Evolutionary conservation across 2,113 vertebrate genomes (phyloP), one percentile per base, ranked within the genome.

Genomic region (Silurus meridionalis): DNA sequence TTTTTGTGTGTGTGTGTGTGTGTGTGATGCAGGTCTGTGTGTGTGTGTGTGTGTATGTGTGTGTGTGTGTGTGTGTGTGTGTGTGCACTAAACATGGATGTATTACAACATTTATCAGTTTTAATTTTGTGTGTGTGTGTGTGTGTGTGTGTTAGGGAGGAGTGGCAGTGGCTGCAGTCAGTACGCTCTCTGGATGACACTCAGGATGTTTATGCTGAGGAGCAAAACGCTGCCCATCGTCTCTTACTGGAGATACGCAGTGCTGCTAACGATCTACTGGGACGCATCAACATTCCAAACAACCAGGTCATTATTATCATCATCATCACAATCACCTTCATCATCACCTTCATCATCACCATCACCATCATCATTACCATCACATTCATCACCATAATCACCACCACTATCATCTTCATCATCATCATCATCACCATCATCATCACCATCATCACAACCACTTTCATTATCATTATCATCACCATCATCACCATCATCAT

Each of bases 101-200:
- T 25, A 25, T 13, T 25, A 55, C 13, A 78, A 37, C 1, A 37
- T 2, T 28, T 6, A 28, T 17, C 48, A 23, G 2, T 74, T 46
- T 74, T 11, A 11, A 55, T 0, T 53, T 9, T n/a, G 48, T 83
- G 57, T 53, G 19, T 82, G 52, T 84, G 61, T 55, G 17, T 84
- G 57, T 88, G 77, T 83, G 61, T 78, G 63, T 87, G 55, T 79
- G 4, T 52, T 79, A 98, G 97, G 90, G 96, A 97, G 87, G 97
- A 98, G 91, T 98, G 97, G 97, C 95, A 97, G 92, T 97, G 96
- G 96, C 94, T 97, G 81, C 96, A 96, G 91, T 96, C 94, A 2
- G 93, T 96, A 92, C 92, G 86, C 88, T 94, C 89, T 0, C 28
- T 95, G 82, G 95, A 97, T 0, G 95, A 97, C 83, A 88, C 95